phyloP scores from a whole-genome alignment of 2,113 vertebrate genomes.

The Psettodes erumei region DNA sequence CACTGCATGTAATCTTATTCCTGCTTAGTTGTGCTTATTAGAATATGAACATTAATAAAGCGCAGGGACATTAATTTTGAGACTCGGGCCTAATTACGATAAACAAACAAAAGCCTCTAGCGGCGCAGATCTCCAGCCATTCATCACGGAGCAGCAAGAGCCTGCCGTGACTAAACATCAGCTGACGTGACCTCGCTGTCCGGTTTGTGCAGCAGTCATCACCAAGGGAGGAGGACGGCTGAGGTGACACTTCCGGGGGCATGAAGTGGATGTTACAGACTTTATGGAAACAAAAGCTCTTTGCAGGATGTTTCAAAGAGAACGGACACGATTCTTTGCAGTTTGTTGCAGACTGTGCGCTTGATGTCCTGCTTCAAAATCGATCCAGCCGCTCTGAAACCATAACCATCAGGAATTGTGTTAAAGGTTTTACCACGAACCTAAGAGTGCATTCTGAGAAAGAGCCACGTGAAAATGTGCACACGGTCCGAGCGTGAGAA shows the following conservation, averaged over 20 bases:
- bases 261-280: not conserved
- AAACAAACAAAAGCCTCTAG: conserved; percentile 38
- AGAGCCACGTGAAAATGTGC: not conserved
- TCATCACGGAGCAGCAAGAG: not conserved
- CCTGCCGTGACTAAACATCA: not conserved
- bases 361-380: conserved; percentile 3
- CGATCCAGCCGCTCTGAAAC: not conserved
- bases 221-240: not conserved
- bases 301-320: not conserved
- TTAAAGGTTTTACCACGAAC: not conserved
- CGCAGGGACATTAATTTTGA: conserved; percentile 44
- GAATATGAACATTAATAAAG: conserved; percentile 47
- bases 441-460: not conserved
- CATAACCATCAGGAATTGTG: not conserved
- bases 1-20: conserved; percentile 39
- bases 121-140: conserved; percentile 8
- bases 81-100: conserved; percentile 25
- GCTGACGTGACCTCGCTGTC: not conserved
- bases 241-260: not conserved
- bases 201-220: not conserved
- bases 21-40: conserved; percentile 35
- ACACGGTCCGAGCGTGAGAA: too few relatives aligned
- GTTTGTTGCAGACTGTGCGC: not conserved
- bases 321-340: not conserved
- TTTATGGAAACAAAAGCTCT: not conserved